phyloP scores from a whole-genome alignment of 2,113 vertebrate genomes.

The Sander vitreus region DNA sequence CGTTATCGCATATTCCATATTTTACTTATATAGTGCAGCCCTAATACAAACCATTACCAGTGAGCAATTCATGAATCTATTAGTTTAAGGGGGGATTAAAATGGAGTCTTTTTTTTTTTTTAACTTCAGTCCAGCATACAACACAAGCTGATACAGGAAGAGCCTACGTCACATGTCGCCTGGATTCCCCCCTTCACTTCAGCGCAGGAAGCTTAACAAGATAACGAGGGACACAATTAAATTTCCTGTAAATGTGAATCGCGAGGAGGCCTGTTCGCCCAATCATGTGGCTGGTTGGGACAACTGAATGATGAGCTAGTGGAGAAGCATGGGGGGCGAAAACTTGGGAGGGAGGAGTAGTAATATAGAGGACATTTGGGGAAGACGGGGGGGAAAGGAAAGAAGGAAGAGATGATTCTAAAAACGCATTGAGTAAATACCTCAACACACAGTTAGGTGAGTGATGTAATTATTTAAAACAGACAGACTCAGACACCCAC shows the following conservation, averaged over 20 bases:
- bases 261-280: conserved; percentile 46
- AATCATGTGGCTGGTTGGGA: conserved; percentile 49
- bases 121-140: neutral
- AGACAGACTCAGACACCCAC: too few relatives aligned
- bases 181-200: neutral
- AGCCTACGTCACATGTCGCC: conserved; percentile 23
- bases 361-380: neutral
- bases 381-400: neutral
- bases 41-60: too few relatives aligned
- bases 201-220: conserved; percentile 59
- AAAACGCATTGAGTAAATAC: conserved; percentile 19
- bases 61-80: neutral
- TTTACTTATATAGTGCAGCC: too few relatives aligned
- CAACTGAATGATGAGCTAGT: conserved; percentile 9
- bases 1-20: too few relatives aligned
- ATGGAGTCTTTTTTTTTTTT: neutral
- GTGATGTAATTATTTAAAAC: conserved; percentile 11
- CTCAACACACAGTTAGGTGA: neutral
- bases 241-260: conserved; percentile 81
- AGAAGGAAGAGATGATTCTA: neutral
- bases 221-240: conserved; percentile 71
- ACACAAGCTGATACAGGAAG: conserved; percentile 14
- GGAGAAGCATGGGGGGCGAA: neutral
- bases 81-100: neutral
- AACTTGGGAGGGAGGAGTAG: neutral